Percentiles rank a stretch among this genome's conserved stretches.
Evolutionary conservation across 2,797 vertebrate species (phyloP).

Genomic region (Ptychadena robeensis): DNA sequence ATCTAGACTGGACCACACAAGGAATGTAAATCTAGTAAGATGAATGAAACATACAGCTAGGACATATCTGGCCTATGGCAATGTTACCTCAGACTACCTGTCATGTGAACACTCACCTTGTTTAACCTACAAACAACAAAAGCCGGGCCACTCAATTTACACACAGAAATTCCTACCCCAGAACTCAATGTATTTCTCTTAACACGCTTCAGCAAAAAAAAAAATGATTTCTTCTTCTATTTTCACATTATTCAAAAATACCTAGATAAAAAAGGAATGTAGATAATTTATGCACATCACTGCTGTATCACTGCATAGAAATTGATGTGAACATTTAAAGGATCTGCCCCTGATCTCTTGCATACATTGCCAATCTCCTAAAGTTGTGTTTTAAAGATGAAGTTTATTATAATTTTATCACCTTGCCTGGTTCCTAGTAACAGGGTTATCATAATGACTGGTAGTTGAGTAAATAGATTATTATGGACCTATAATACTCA

Average conservation of each 20-base stretch:
- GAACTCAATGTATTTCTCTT: not conserved
- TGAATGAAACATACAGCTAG: conserved; percentile 36
- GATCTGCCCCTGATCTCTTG: no score
- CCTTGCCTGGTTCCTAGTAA: no score
- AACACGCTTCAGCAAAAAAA: not conserved
- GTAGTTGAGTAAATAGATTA: no score
- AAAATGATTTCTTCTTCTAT: not conserved
- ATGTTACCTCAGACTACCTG: conserved; percentile 55
- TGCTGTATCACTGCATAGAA: no score
- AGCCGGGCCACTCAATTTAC: not conserved
- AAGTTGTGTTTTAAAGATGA: not conserved
- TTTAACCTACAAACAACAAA: conserved; percentile 28
- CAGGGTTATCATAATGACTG: no score
- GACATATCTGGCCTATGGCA: conserved; percentile 53
- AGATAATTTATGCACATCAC: not conserved
- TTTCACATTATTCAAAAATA: not conserved
- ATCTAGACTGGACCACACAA: conserved; percentile 33
- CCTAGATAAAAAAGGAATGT: not conserved
- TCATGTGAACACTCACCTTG: conserved; percentile 31
- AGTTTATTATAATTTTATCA: no score
- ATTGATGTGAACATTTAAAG: no score
- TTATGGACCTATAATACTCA: no score
- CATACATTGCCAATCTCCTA: no score
- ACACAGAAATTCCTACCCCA: not conserved
- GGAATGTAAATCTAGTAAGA: conserved; percentile 50